phyloP scores from a whole-genome alignment of 2,888 invertebrate species.

The Hipparchia semele region DNA sequence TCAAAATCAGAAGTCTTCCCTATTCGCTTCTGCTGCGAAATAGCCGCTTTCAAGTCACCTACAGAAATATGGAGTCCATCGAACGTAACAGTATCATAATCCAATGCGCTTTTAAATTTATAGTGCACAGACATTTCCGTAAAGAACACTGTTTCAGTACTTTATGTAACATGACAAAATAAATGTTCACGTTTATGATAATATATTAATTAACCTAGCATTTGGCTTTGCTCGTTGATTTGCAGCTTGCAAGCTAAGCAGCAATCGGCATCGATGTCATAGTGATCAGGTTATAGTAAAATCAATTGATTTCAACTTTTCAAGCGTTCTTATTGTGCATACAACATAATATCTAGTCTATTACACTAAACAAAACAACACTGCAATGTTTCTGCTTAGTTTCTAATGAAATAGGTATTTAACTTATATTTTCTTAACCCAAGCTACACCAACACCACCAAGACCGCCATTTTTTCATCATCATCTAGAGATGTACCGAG shows the following conservation, averaged over 20 bases:
- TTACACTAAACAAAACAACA: neutral
- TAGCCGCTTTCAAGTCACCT: conserved; percentile 96
- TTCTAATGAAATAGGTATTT: too few species aligned
- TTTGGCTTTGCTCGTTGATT: neutral
- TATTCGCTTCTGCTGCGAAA: conserved; percentile 97
- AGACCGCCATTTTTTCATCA: conserved; percentile 10
- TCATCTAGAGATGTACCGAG: neutral
- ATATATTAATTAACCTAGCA: conserved; percentile 4
- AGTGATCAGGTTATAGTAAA: neutral
- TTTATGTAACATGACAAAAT: conserved; percentile 57
- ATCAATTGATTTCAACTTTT: neutral
- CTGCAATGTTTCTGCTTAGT: neutral
- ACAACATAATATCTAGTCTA: neutral
- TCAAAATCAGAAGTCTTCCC: conserved; percentile 98
- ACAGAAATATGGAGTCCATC: conserved; percentile 98
- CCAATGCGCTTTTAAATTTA: conserved; percentile 98
- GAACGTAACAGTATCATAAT: conserved; percentile 98
- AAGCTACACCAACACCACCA: neutral
- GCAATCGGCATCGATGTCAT: neutral
- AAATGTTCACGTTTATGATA: conserved; percentile 38
- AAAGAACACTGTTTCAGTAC: conserved; percentile 42
- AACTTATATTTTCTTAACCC: neutral
- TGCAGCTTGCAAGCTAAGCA: neutral
- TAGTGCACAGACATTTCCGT: conserved; percentile 96
- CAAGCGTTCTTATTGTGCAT: neutral